Base-by-base conservation (phyloP, 92 coral and sea anemone species). In the Montipora capitata region DNA sequence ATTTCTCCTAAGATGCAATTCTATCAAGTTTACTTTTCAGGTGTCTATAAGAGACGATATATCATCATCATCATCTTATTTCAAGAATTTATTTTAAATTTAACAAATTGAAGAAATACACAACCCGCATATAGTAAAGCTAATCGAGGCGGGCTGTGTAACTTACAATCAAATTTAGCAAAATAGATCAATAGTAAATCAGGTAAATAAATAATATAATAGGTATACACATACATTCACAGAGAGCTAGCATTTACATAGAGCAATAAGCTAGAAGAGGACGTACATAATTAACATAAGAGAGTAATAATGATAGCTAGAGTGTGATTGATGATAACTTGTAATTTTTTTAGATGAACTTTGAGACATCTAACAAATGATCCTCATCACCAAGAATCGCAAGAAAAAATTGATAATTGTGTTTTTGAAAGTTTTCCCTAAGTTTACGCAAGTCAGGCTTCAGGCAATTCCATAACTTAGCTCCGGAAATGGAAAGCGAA, bases 151-250 rank as follows among this genome's bases (percentile, higher is more conserved):
- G 35, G 35, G 35, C 35, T 27, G 35, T 27, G 35, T 27, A 27
- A 27, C 35, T 27, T 27, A 27, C 35, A 27, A 27, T 27, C 35
- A 27, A 27, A 27, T 27, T 27, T 27, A 27, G 35, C 35, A 27
- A 27, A 27, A 27, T 27, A 27, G 35, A 27, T 27, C 35, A 27
- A 27, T 1, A 27, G 35, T 27, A 27, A 27, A 27, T 48, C 52
- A 48, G 52, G 52, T 68, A 40, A n/a, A 68, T 68, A 68, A 58
- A 58, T 58, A 68, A 68, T 13, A 64, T 14, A 40, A 68, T n/a
- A 68, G 45, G 73, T 68, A 68, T 68, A 68, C 73, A 68, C 73
- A 68, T 68, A 68, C 64, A 58, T 11, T 58, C 64, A 58, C 64
- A 58, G 15, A 58, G 7, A 58, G 44, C 73, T 68, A 68, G 73